A percentile compares a stretch with the other conserved stretches of the same genome.
These are phyloP conservation scores for Sprattus sprattus DNA, from an alignment of 2,113 vertebrate genomes.

Conservation along the genomic window DNA sequence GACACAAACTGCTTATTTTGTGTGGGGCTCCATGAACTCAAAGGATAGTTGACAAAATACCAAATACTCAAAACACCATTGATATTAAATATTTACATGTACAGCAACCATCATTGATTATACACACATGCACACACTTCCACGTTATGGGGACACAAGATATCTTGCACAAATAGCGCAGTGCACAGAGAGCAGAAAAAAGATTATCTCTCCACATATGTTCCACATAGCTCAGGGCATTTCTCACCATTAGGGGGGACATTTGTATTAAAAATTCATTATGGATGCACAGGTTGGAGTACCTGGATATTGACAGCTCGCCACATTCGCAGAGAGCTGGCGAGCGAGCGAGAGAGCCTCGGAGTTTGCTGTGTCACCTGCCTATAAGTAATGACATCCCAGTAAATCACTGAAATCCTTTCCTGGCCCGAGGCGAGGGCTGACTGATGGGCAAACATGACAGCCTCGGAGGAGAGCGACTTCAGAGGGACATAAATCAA, in stretches of 20 bases:
- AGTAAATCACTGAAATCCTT: conserved; percentile 56
- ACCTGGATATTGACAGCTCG: conserved; percentile 40
- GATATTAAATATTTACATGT: no score
- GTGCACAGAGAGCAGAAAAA: background rate
- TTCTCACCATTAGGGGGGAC: conserved; percentile 42
- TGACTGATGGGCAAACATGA: conserved; percentile 66
- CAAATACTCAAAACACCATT: background rate
- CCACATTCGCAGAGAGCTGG: conserved; percentile 20
- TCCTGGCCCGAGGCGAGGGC: conserved; percentile 48
- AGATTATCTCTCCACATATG: conserved; percentile 36
- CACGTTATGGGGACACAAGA: background rate
- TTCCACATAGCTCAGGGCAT: conserved; percentile 42
- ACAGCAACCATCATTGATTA: background rate
- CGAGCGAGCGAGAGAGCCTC: conserved; percentile 20
- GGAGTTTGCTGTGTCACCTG: conserved; percentile 50
- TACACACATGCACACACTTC: background rate
- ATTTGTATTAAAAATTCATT: conserved; percentile 52
- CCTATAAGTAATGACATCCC: conserved; percentile 54
- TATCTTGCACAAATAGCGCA: background rate
- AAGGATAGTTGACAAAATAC: background rate
- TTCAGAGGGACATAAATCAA: conserved; percentile 62
- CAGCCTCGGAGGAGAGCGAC: conserved; percentile 58
- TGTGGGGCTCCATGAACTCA: background rate
- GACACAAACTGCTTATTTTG: background rate
- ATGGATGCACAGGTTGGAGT: conserved; percentile 32